Evolutionary conservation across 2,113 vertebrate genomes (phyloP), one percentile per base, ranked within the genome.

Genomic region (Corydoras maculifer): DNA sequence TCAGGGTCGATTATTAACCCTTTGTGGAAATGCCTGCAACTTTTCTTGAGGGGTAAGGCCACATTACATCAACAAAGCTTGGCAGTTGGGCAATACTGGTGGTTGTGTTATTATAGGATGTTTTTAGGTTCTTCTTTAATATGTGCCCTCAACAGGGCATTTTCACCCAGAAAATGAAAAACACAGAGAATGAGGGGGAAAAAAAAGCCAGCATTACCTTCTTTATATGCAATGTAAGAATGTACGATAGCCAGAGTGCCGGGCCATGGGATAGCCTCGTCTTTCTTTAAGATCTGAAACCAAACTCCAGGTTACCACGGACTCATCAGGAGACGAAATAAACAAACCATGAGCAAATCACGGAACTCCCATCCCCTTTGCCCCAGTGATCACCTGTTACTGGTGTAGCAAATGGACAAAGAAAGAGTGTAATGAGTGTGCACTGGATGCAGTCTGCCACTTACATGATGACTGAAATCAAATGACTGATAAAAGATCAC

Each of bases 221-320:
- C 94, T 95, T 98, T 99, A 90, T 99, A 98, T 53, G 97, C 97
- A 68, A 99, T 99, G 88, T 99, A 99, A 78, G 97, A 99, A 91
- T 99, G 97, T 81, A 99, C 97, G 51, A 99, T 98, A 80, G 97
- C 97, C 90, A 99, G 89, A 58, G 96, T 99, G 50, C 97, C 97
- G 4, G 97, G 97, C 97, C 97, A 99, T 2, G 95, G 96, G 75
- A 99, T 94, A 84, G 95, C 96, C 88, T 99, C 97, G 87, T 99
- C 97, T 81, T 99, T 99, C 81, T 98, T 98, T 79, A 98, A 87
- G 90, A 98, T 97, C 97, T 99, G 89, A 73, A 90, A 82, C 74
- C 60, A 9, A 68, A 84, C 25, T 83, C 78, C 74, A 74, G 76
- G 57, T 51, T 66, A 80, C 76, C 75, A 80, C 76, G 84, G 75